phyloP scores from a whole-genome alignment of 2,113 vertebrate species.

The Pogonocichla stellata region DNA sequence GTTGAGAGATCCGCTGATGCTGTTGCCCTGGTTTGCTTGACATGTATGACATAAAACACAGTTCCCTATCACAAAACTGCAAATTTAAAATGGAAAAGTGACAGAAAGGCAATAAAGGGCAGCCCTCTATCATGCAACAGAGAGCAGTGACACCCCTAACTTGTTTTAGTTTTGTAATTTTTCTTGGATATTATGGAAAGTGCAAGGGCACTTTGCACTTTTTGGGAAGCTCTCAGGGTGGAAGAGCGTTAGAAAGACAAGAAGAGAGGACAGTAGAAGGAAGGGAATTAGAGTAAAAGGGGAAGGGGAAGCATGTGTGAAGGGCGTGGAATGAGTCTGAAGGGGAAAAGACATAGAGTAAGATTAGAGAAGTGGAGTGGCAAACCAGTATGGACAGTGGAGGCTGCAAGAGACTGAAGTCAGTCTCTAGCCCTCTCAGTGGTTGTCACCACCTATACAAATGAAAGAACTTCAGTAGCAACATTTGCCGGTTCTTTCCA shows the following conservation, averaged over 20 bases:
- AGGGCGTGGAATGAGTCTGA: not conserved
- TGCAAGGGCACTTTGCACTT: not conserved
- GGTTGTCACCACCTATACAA: fast-evolving
- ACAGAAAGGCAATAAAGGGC: not conserved
- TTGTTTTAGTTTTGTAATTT: not conserved
- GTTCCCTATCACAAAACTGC: not conserved
- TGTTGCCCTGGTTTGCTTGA: not conserved
- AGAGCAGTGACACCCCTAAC: not conserved
- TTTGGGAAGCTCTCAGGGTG: not conserved
- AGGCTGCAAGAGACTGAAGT: not conserved
- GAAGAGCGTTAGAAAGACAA: not conserved
- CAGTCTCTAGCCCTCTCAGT: not conserved
- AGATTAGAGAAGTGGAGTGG: not conserved
- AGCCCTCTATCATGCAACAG: not conserved
- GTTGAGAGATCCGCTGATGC: not conserved
- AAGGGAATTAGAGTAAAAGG: not conserved
- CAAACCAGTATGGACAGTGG: not conserved
- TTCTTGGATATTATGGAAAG: not conserved
- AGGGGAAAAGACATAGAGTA: not conserved
- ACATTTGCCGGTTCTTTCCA: not conserved
- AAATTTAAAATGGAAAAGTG: not conserved
- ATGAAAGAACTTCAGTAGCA: not conserved
- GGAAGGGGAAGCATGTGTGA: not conserved
- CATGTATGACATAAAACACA: not conserved
- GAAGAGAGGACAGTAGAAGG: not conserved